These are phyloP conservation scores for Cataglyphis albicans DNA, from an alignment of 2,888 invertebrate genomes.

Conservation along the genomic window DNA sequence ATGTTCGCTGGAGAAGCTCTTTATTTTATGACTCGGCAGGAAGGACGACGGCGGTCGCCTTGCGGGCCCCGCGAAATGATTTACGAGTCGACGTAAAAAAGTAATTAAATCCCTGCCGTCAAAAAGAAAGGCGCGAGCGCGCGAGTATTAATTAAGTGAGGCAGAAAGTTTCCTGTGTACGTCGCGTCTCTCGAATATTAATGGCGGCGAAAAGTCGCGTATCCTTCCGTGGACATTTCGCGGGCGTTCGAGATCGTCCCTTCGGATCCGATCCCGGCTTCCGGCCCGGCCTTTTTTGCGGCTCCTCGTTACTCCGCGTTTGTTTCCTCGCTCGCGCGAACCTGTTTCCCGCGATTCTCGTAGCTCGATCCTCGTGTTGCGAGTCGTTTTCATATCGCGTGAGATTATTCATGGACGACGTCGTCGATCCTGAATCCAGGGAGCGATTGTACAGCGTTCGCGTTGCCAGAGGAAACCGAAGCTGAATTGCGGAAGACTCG, in stretches of 20 bases:
- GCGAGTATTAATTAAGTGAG: constrained; percentile 82
- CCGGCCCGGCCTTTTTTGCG: constrained; percentile 42
- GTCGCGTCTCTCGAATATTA: constrained; percentile 75
- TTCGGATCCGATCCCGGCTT: constrained; percentile 21
- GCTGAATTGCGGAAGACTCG: neutral
- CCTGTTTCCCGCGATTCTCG: constrained; percentile 39
- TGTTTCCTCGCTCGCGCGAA: constrained; percentile 20
- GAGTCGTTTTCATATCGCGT: constrained; percentile 30
- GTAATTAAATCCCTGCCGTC: constrained; percentile 83
- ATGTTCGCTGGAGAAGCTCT: constrained; percentile 65
- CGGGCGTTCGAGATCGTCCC: constrained; percentile 48
- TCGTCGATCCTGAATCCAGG: constrained; percentile 5
- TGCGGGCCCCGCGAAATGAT: constrained; percentile 78
- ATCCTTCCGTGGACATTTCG: constrained; percentile 39
- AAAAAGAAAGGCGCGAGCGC: constrained; percentile 69
- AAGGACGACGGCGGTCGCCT: constrained; percentile 69
- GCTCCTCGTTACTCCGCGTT: constrained; percentile 44
- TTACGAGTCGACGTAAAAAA: constrained; percentile 84
- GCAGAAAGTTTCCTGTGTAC: constrained; percentile 68
- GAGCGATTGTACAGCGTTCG: neutral
- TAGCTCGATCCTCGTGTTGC: constrained; percentile 11
- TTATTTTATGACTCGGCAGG: constrained; percentile 82
- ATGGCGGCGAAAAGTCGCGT: constrained; percentile 76
- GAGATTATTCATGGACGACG: constrained; percentile 46
- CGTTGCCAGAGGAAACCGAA: neutral